phyloP scores from a whole-genome alignment of 2,113 vertebrate genomes.

The Amphiprion percula region DNA sequence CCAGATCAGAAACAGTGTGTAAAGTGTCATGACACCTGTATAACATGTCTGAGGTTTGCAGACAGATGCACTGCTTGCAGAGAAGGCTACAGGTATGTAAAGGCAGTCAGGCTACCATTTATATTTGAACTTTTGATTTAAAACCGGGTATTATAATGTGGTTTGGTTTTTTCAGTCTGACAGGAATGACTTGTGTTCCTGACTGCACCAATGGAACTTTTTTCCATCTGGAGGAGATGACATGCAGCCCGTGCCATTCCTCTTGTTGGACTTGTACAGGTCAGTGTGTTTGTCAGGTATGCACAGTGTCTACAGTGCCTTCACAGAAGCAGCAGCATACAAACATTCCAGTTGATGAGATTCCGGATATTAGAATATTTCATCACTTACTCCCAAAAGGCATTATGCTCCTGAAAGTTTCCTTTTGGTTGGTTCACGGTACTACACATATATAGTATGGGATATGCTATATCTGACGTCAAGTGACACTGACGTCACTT shows the following conservation, averaged over 20 bases:
- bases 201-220: conserved; percentile 89
- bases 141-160: background rate
- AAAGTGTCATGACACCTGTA: conserved; percentile 90
- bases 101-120: background rate
- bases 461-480: no score
- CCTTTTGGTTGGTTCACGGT: no score
- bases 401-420: no score
- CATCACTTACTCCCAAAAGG: no score
- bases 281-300: conserved; percentile 52
- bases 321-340: no score
- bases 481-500: no score
- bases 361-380: no score
- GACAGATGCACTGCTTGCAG: conserved; percentile 90
- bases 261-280: conserved; percentile 89
- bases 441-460: no score
- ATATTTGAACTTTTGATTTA: background rate
- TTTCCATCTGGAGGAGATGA: conserved; percentile 87
- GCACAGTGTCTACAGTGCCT: background rate
- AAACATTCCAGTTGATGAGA: no score
- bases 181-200: conserved; percentile 89
- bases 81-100: conserved; percentile 89
- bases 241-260: conserved; percentile 87
- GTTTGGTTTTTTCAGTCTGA: conserved; percentile 79
- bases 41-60: conserved; percentile 84
- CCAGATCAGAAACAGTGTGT: conserved; percentile 89